Evolutionary conservation across 2,888 invertebrate species (phyloP).

Genomic region (Metacarcinus magister): DNA sequence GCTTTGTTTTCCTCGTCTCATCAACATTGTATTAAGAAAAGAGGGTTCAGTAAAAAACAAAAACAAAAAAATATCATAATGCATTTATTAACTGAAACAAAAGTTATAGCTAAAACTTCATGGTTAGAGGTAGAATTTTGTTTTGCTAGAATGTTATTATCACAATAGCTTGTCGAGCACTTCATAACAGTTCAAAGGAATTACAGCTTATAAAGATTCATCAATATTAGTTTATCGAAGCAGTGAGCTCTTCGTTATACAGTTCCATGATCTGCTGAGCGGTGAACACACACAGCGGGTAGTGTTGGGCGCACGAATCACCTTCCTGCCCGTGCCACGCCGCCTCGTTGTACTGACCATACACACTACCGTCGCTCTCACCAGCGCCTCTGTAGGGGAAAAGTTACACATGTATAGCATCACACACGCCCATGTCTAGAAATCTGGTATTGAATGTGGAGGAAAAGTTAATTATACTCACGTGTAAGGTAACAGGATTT

Average conservation of each 20-base stretch:
- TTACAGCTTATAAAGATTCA: not conserved
- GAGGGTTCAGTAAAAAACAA: not conserved
- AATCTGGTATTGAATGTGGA: not conserved
- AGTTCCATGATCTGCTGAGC: slow-evolving; percentile 67
- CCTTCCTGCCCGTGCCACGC: slow-evolving; percentile 78
- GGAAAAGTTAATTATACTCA: not conserved
- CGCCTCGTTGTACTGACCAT: slow-evolving; percentile 76
- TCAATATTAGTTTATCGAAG: not conserved
- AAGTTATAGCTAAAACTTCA: not conserved
- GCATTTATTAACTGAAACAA: not conserved
- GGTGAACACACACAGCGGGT: slow-evolving; percentile 73
- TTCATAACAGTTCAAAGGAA: not conserved
- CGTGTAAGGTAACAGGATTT: slow-evolving; percentile 74
- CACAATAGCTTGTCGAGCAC: not conserved
- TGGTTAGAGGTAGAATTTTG: not conserved
- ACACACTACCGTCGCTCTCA: slow-evolving; percentile 68
- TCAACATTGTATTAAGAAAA: not conserved
- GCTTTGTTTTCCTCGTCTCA: not conserved
- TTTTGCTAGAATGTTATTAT: not conserved
- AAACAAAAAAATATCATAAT: not conserved
- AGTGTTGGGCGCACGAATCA: slow-evolving; percentile 55
- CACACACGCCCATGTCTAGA: not conserved
- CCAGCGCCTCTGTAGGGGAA: slow-evolving; percentile 63
- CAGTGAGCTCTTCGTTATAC: slow-evolving; percentile 29
- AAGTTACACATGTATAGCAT: not conserved